Base-by-base conservation (phyloP, 1,140 invertebrate species). In the Achroia grisella region DNA sequence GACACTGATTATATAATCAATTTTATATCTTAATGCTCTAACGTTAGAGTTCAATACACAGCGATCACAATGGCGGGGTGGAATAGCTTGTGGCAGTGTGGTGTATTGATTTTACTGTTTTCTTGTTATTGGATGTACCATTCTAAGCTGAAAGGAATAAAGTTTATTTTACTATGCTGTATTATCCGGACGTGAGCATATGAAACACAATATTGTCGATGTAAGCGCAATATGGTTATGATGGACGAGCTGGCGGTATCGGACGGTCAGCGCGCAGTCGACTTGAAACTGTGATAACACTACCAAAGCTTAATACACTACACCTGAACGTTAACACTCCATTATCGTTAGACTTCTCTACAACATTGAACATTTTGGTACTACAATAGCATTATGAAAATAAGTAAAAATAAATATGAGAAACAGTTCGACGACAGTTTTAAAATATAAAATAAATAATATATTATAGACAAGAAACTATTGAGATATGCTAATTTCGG, bases 161-260 rank as follows among this genome's bases (percentile, higher is more conserved):
- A 44, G 58, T 63, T 8, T 48, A 47, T 45, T 62, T 48, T 60
- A n/a, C 52, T 8, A 28, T 52, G 40, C 40, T 14, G 45, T n/a
- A 2, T 10, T 11, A 28, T 32, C 34, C 42, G 44, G 47, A 62
- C 48, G 44, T 11, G 12, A 39, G 34, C 35, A 39, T 64, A 62
- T 68, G 64, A 63, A 58, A 59, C 51, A 79, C 74, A 83, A 80
- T 80, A 84, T 84, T 78, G 75, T 81, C 56, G 63, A 61, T 76
- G 77, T 78, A 71, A 75, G 72, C 69, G 68, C 59, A 74, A 74
- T 77, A 71, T 66, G 61, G 69, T 77, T 79, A 83, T 83, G 79
- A 83, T 83, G 73, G 75, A 83, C 76, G 77, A 78, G 62, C 66
- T 53, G 35, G 48, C 34, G 35, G 43, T 46, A 52, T 60, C 52